Evolutionary conservation across 2,888 invertebrate genomes (phyloP).

Genomic region (Perithous albicinctus): DNA sequence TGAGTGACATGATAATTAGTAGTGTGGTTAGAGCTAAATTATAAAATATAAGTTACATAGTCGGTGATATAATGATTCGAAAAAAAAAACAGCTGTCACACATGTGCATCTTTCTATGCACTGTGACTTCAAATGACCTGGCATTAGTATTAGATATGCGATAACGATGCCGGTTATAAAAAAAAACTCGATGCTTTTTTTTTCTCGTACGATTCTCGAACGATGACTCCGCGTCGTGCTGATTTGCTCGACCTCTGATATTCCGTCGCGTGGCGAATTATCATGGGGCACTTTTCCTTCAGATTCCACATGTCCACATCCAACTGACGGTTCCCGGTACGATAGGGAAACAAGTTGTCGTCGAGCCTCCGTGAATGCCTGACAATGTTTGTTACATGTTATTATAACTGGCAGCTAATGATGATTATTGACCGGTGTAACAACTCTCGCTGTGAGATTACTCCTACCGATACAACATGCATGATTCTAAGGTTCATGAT

Average conservation of each 20-base stretch:
- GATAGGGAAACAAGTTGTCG: conserved; percentile 35
- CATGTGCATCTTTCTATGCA: background rate
- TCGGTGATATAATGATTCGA: background rate
- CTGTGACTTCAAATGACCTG: background rate
- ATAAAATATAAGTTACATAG: background rate
- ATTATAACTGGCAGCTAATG: conserved; percentile 45
- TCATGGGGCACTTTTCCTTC: conserved; percentile 10
- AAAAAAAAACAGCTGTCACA: background rate
- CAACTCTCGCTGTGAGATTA: background rate
- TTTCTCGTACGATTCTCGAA: background rate
- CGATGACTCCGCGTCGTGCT: background rate
- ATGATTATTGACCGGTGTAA: conserved; percentile 45
- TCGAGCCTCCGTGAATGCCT: conserved; percentile 29
- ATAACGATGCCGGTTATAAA: background rate
- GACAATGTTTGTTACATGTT: conserved; percentile 51
- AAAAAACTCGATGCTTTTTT: background rate
- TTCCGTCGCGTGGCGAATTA: conserved; percentile 21
- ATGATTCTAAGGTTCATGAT: background rate
- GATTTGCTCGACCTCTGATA: background rate
- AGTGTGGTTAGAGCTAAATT: background rate
- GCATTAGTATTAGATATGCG: background rate
- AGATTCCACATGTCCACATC: background rate
- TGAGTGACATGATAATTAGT: conserved; percentile 5
- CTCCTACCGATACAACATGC: background rate
- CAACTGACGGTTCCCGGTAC: conserved; percentile 10